Base-by-base conservation (phyloP, 2,113 vertebrate species). In the Eulemur macaco region DNA sequence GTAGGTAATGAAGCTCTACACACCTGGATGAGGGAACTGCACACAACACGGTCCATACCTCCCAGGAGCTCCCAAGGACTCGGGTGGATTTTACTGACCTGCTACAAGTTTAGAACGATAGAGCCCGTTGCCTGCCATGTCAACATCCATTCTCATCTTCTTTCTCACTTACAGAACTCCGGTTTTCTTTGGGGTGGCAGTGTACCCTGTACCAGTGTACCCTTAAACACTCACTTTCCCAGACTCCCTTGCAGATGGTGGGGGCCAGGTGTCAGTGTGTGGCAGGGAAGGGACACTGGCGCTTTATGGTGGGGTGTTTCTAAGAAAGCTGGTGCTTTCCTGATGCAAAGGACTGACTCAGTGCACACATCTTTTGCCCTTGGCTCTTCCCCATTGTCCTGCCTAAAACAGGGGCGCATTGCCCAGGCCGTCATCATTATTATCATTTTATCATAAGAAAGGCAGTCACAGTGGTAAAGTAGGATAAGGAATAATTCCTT, bases 11-110 rank as follows among this genome's bases (percentile, higher is more conserved):
- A 94, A 68, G 42, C 3, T 58, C 68, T 25, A 17, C 17, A 34
- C 29, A 17, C 27, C 11, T 18, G 5, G 31, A 31, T 12, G 14
- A 42, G 37, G n/a, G 6, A 37, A 39, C 29, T 1, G 50, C 0
- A 25, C 2, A 27, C 20, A 1, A 7, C 82, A 18, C 0, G 0
- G 91, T n/a, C 45, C 21, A 9, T 0, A 37, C 64, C 66, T 45
- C 21, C 69, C 52, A 31, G 10, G 47, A 39, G 29, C n/a, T 37
- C 13, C 52, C 15, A 31, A 6, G 12, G 31, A 18, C 45, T 0
- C 13, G 25, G 12, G 80, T 13, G 31, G 73, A n/a, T 23, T 37
- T 11, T 3, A 37, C 1, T 5, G 60, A 89, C 4, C 2, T 1
- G 5, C 2, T 56, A 8, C 15, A 69, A 39, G 23, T 76, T 8